Evolutionary conservation across 2,888 invertebrate genomes (phyloP).

Genomic region (Brachyopa scutellaris): DNA sequence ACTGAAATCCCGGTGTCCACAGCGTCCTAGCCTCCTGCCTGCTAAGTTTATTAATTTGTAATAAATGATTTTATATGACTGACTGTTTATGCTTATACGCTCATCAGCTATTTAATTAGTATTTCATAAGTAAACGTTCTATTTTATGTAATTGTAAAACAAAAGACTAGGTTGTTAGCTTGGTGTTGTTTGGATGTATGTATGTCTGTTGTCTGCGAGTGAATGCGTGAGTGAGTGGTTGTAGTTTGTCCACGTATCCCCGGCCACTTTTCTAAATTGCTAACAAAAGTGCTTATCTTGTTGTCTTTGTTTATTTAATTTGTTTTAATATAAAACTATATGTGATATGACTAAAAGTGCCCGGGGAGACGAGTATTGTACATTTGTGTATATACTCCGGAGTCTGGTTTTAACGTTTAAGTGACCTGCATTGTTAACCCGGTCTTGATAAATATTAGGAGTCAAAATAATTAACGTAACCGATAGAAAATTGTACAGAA

Average conservation of each 20-base stretch:
- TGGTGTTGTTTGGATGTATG: constrained; percentile 43
- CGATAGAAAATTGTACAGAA: constrained; percentile 40
- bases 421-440: constrained; percentile 39
- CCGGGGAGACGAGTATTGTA: constrained; percentile 13
- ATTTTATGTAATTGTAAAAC: constrained; percentile 20
- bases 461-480: constrained; percentile 38
- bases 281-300: constrained; percentile 15
- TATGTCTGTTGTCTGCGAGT: constrained; percentile 33
- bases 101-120: constrained; percentile 70
- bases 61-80: constrained; percentile 70
- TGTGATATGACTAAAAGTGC: constrained; percentile 66
- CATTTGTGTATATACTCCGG: constrained; percentile 44
- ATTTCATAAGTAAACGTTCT: constrained; percentile 50
- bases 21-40: constrained; percentile 64
- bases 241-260: not conserved
- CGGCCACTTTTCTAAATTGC: constrained; percentile 47
- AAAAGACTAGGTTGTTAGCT: constrained; percentile 24
- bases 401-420: constrained; percentile 31
- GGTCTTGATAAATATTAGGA: constrained; percentile 32
- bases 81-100: constrained; percentile 69
- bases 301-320: constrained; percentile 23
- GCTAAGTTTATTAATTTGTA: constrained; percentile 53
- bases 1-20: constrained; percentile 49
- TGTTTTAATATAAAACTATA: constrained; percentile 19
- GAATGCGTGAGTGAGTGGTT: constrained; percentile 30